A percentile compares a stretch with the other conserved stretches of the same genome.
phyloP scores from a whole-genome alignment of 2,888 invertebrate genomes.

The Conus canariensis region DNA sequence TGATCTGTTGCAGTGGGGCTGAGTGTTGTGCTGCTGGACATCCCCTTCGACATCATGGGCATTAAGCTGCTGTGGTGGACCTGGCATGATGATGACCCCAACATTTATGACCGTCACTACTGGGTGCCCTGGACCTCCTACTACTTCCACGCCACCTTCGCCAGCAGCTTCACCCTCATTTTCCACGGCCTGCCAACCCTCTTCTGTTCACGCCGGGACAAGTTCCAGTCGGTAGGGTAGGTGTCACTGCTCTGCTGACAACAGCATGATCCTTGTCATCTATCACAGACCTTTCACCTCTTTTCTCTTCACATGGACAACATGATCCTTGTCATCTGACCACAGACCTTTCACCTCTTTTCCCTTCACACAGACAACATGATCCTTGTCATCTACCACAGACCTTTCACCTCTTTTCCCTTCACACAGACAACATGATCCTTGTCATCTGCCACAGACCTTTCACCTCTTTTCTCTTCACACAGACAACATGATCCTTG shows the following conservation, averaged over 20 bases:
- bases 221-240: conserved; percentile 83
- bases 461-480: too few species aligned
- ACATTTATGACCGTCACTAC: conserved; percentile 86
- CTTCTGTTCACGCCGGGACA: conserved; percentile 81
- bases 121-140: conserved; percentile 92
- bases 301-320: neutral
- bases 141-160: conserved; percentile 89
- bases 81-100: conserved; percentile 85
- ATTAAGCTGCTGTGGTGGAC: conserved; percentile 90
- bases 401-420: too few species aligned
- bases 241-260: conserved; percentile 48
- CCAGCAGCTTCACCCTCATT: conserved; percentile 86
- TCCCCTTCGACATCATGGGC: conserved; percentile 89
- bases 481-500: too few species aligned
- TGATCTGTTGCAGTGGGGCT: conserved; percentile 82
- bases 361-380: too few species aligned
- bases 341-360: too few species aligned
- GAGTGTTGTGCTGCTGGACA: conserved; percentile 86
- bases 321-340: too few species aligned
- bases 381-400: too few species aligned
- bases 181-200: conserved; percentile 83
- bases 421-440: too few species aligned
- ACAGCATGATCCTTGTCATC: neutral
- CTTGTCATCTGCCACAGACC: too few species aligned
- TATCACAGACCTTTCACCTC: neutral